Base-by-base conservation (phyloP, 2,888 invertebrate species). In the Odontocerum albicorne region DNA sequence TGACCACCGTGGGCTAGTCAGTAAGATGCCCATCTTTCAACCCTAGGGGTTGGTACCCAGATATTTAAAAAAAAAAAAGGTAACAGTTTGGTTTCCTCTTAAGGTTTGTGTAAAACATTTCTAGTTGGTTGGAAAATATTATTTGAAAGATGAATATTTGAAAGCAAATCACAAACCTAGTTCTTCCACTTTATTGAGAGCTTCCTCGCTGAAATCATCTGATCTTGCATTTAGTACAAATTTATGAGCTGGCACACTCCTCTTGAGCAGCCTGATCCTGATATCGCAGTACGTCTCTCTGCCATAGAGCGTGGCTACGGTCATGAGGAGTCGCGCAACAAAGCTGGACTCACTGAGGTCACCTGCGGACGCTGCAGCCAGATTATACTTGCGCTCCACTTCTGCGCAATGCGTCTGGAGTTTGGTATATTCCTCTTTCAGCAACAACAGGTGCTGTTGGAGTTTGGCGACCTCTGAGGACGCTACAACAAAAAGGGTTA, bases 351-450 rank as follows among this genome's bases (percentile, higher is more conserved):
- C 85, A 46, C 82, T 81, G 54, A 81, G 74, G 63, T 81, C 80
- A 3, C 81, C 83, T 59, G 83, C 81, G 1, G 84, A 79, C 0
- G 90, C 88, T 32, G 87, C 85, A 1, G 86, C 85, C 61, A 89
- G 82, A 60, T 88, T 88, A 68, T 92, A 92, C 71, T 92, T 92
- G 62, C 86, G 83, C 68, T 94, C 92, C 20, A 95, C 72, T 64
- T 93, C 92, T 4, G 84, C 83, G 67, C 90, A 87, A 61, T 86
- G 85, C 42, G 83, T 83, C 69, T 95, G 93, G 21, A 96, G 77
- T 72, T 92, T 93, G 4, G 92, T 88, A 72, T 96, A 96, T 72
- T 96, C 93, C 64, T 93, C 92, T 66, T 92, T 87, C 59, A 96
- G 78, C 55, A 96, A 79, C 52, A 86, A 73, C 62, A 96, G 77